A percentile compares a stretch with the other conserved stretches of the same genome.
phyloP scores from a whole-genome alignment of 1,140 invertebrate genomes.

The Aphidius ervi region DNA sequence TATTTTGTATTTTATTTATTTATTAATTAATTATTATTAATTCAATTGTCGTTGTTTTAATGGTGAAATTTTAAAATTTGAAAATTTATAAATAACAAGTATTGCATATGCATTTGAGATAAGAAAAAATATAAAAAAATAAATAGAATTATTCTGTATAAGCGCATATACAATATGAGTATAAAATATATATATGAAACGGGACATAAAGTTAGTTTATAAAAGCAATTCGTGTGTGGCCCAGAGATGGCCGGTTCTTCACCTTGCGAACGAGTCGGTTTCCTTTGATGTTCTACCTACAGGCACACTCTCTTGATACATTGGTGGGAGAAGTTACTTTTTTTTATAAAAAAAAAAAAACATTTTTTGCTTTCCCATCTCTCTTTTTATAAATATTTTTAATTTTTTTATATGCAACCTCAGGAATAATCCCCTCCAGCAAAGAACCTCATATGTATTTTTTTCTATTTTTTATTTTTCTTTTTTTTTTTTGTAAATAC shows the following conservation, averaged over 20 bases:
- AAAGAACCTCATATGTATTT: not conserved
- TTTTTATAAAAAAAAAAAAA: too few species aligned
- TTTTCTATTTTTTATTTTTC: not conserved
- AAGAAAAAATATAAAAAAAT: too few species aligned
- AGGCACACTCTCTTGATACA: slow-evolving; percentile 26
- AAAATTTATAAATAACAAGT: too few species aligned
- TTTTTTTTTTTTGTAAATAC: too few species aligned
- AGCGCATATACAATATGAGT: too few species aligned
- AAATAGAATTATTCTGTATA: too few species aligned
- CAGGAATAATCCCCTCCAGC: not conserved
- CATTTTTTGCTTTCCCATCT: slow-evolving; percentile 25
- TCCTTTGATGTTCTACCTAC: slow-evolving; percentile 51
- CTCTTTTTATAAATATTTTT: slow-evolving; percentile 16
- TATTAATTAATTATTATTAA: too few species aligned
- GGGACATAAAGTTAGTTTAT: slow-evolving; percentile 43
- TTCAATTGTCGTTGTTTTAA: too few species aligned
- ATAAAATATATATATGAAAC: slow-evolving; percentile 8
- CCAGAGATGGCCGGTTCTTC: slow-evolving; percentile 54
- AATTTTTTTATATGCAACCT: slow-evolving; percentile 7
- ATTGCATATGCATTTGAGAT: too few species aligned
- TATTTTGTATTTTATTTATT: too few species aligned
- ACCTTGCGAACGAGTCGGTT: slow-evolving; percentile 54
- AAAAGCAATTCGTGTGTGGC: slow-evolving; percentile 55
- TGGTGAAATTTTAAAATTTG: too few species aligned
- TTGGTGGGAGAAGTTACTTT: slow-evolving; percentile 31